These are phyloP conservation scores for Drosophila kuntzei DNA, from an alignment of 2,888 invertebrate species.

Conservation along the genomic window DNA sequence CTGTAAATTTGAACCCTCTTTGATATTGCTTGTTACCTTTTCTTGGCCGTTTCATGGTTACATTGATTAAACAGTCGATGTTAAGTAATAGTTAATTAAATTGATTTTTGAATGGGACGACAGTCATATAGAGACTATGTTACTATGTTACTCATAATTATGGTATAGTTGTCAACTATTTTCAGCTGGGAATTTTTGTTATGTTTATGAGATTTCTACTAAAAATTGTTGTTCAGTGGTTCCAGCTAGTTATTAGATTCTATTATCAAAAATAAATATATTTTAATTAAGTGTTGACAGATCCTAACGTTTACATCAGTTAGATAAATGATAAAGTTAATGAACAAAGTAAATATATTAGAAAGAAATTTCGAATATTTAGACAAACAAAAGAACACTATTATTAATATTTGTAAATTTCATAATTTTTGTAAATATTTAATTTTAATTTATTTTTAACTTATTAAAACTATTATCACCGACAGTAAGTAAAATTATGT, in stretches of 20 bases:
- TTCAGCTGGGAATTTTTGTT: background rate
- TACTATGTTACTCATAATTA: background rate
- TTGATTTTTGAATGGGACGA: constrained; percentile 5
- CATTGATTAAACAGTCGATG: constrained; percentile 4
- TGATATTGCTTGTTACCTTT: background rate
- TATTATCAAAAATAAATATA: background rate
- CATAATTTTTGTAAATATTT: too few relatives aligned
- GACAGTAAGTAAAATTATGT: too few relatives aligned
- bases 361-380: too few relatives aligned
- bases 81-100: constrained; percentile 1
- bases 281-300: too few relatives aligned
- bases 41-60: background rate
- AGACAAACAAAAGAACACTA: too few relatives aligned
- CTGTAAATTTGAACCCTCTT: background rate
- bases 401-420: too few relatives aligned
- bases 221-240: background rate
- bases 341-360: too few relatives aligned
- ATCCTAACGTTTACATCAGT: too few relatives aligned
- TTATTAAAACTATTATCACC: too few relatives aligned
- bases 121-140: background rate
- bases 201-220: background rate
- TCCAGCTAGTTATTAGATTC: background rate
- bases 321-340: too few relatives aligned
- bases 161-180: background rate
- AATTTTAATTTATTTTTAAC: too few relatives aligned